Evolutionary conservation across 2,888 invertebrate genomes (phyloP).

Genomic region (Dryococelus australis): DNA sequence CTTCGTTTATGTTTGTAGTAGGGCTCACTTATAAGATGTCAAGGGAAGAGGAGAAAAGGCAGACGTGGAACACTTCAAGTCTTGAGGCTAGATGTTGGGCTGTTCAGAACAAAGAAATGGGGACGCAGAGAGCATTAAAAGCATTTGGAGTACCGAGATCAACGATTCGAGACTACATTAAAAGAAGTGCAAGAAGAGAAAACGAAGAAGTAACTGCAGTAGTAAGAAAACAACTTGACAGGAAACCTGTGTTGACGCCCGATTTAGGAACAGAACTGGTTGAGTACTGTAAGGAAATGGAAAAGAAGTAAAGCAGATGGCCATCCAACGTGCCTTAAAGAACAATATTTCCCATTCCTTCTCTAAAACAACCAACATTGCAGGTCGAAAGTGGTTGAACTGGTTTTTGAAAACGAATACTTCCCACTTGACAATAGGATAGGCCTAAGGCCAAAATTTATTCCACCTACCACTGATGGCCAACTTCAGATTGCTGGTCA

Average conservation of each 20-base stretch:
- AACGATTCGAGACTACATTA: slow-evolving; percentile 25
- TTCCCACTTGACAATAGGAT: slow-evolving; percentile 11
- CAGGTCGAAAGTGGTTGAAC: slow-evolving; percentile 26
- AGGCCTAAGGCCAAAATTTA: neutral
- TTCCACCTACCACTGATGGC: neutral
- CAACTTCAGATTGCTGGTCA: slow-evolving; percentile 19
- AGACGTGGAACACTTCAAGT: slow-evolving; percentile 22
- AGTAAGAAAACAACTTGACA: neutral
- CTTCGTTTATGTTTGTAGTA: slow-evolving; percentile 6
- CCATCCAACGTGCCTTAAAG: slow-evolving; percentile 6
- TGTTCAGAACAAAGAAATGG: slow-evolving; percentile 28
- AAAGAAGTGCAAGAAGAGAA: neutral
- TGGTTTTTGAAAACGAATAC: neutral
- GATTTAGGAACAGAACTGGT: slow-evolving; percentile 25
- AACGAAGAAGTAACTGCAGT: neutral
- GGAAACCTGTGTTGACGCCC: slow-evolving; percentile 1
- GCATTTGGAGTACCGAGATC: slow-evolving; percentile 18
- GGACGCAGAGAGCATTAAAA: slow-evolving; percentile 18
- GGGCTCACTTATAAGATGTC: neutral
- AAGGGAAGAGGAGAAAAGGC: neutral
- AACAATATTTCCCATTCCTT: slow-evolving; percentile 27
- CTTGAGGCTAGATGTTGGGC: neutral
- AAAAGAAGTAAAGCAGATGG: neutral
- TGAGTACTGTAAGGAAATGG: neutral
- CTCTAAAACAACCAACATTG: slow-evolving; percentile 23